Percentiles rank a stretch among this genome's conserved stretches.
Evolutionary conservation across 2,888 invertebrate species (phyloP).

Genomic region (Sarcophaga subvicina): DNA sequence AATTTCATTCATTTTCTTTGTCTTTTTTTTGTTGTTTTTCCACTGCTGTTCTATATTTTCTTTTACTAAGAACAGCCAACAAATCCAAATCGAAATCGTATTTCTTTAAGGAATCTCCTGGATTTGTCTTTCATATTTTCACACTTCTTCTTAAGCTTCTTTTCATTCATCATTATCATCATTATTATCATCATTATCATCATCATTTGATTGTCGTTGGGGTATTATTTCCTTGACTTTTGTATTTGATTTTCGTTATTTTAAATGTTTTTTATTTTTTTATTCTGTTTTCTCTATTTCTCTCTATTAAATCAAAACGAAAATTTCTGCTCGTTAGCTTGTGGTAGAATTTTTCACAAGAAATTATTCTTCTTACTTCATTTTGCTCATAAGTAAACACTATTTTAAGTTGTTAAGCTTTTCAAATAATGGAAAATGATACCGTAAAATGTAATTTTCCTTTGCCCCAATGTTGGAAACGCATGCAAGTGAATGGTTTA

Average conservation of each 20-base stretch:
- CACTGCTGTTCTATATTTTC: too few species aligned
- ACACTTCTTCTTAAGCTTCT: slow-evolving; percentile 35
- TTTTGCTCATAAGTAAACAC: too few species aligned
- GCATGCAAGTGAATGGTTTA: too few species aligned
- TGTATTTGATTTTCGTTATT: slow-evolving; percentile 63
- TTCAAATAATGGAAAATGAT: too few species aligned
- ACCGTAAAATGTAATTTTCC: too few species aligned
- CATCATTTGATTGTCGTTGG: background rate
- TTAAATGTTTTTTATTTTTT: slow-evolving; percentile 14
- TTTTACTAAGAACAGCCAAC: too few species aligned
- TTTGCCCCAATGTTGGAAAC: too few species aligned
- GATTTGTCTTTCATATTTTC: slow-evolving; percentile 54
- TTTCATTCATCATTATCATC: too few species aligned
- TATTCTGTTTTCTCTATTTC: background rate
- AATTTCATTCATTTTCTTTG: background rate
- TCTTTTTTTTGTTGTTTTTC: background rate
- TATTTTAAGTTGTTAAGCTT: too few species aligned
- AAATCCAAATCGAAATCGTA: slow-evolving; percentile 32
- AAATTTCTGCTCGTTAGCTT: slow-evolving; percentile 37
- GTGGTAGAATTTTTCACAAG: slow-evolving; percentile 21
- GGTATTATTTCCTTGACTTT: slow-evolving; percentile 8
- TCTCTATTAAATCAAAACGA: slow-evolving; percentile 8
- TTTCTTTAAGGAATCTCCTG: slow-evolving; percentile 26
- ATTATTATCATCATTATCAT: too few species aligned
- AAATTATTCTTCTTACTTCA: too few species aligned